phyloP scores from a whole-genome alignment of 2,888 invertebrate species.

The Limulus polyphemus region DNA sequence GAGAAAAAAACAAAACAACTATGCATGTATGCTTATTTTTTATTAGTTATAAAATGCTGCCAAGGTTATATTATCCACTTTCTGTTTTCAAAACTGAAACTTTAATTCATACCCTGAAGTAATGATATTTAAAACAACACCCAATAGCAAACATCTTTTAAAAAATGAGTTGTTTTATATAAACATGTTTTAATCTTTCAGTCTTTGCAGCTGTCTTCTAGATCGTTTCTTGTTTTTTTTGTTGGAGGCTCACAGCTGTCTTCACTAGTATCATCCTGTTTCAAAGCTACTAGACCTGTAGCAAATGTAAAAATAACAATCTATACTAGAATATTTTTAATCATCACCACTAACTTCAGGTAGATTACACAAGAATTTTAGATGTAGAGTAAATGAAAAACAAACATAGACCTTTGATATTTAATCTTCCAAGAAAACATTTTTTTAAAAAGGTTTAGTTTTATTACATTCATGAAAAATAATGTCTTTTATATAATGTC shows the following conservation, averaged over 20 bases:
- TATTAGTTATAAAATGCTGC: too few species aligned
- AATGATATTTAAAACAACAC: too few species aligned
- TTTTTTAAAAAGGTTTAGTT: too few species aligned
- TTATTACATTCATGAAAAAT: too few species aligned
- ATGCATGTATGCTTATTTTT: too few species aligned
- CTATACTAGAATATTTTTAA: not conserved
- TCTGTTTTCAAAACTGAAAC: too few species aligned
- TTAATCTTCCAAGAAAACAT: too few species aligned
- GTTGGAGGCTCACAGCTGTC: constrained; percentile 22
- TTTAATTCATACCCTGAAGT: too few species aligned
- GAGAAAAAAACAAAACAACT: too few species aligned
- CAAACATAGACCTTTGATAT: too few species aligned
- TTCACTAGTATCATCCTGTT: constrained; percentile 21
- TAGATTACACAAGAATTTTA: not conserved
- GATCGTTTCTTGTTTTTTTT: constrained; percentile 12
- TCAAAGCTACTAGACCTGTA: constrained; percentile 13
- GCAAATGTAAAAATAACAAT: constrained; percentile 2
- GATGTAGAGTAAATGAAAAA: not conserved
- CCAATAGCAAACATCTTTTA: not conserved
- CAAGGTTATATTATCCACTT: too few species aligned
- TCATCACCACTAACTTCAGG: not conserved
- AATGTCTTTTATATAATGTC: too few species aligned
- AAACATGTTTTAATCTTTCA: constrained; percentile 10
- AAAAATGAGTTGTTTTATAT: not conserved
- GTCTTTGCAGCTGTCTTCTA: not conserved